A percentile compares a stretch with the other conserved stretches of the same genome.
Evolutionary conservation across 2,113 vertebrate genomes (phyloP).

Genomic region (Calypte anna): DNA sequence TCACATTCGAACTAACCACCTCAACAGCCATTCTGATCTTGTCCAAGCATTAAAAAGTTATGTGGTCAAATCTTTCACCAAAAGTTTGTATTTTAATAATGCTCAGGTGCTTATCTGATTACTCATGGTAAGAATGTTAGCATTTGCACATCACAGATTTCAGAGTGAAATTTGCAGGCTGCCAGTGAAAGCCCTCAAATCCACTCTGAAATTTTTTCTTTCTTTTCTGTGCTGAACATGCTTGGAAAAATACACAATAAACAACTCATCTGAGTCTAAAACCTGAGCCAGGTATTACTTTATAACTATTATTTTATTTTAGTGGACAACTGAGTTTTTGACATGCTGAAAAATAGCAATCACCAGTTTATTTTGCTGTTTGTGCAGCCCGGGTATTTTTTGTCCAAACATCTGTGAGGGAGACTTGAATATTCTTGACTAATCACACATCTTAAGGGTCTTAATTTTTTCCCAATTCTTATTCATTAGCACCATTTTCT

Average conservation of each 20-base stretch:
- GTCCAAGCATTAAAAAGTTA: neutral
- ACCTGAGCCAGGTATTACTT: neutral
- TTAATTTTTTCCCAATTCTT: accelerated
- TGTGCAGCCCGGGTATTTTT: neutral
- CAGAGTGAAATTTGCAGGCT: neutral
- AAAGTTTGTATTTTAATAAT: neutral
- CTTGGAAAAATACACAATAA: neutral
- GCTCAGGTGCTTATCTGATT: neutral
- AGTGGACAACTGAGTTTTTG: neutral
- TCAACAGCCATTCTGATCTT: accelerated
- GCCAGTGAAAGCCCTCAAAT: neutral
- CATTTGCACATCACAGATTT: neutral
- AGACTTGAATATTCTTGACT: neutral
- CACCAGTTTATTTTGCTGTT: neutral
- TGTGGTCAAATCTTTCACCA: neutral
- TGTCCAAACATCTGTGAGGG: neutral
- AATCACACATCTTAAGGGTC: neutral
- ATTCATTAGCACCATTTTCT: neutral
- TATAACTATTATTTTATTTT: neutral
- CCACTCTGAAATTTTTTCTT: neutral
- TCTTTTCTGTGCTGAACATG: neutral
- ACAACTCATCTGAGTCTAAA: neutral
- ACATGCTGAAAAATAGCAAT: neutral
- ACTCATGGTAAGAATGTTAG: neutral
- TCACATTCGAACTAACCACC: neutral